These are phyloP conservation scores for Mythimna ferrago DNA, from an alignment of 2,888 invertebrate genomes.

Conservation along the genomic window DNA sequence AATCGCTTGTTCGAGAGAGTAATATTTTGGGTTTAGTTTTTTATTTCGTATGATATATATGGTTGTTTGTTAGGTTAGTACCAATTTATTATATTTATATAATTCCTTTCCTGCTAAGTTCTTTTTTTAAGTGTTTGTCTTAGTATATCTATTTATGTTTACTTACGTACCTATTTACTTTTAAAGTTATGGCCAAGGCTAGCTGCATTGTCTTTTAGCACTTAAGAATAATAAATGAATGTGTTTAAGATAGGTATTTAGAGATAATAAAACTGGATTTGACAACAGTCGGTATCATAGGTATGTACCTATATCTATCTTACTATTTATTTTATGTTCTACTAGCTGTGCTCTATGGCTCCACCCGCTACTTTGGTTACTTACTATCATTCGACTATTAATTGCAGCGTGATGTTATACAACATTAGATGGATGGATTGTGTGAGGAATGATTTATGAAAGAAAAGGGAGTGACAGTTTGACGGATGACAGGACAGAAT, in stretches of 20 bases:
- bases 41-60: not conserved
- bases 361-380: too few species aligned
- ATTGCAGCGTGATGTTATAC: too few species aligned
- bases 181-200: constrained; percentile 30
- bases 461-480: too few species aligned
- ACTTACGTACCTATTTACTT: constrained; percentile 7
- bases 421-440: too few species aligned
- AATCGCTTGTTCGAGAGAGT: constrained; percentile 1
- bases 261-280: constrained; percentile 20
- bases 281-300: not conserved
- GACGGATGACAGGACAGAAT: too few species aligned
- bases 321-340: not conserved
- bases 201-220: not conserved
- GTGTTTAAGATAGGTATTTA: constrained; percentile 10
- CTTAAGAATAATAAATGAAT: constrained; percentile 17
- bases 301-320: not conserved
- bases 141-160: not conserved
- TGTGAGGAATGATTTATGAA: too few species aligned
- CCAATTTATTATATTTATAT: not conserved
- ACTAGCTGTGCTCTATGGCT: too few species aligned
- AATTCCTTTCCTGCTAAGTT: not conserved
- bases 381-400: too few species aligned
- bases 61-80: not conserved
- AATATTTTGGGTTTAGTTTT: not conserved
- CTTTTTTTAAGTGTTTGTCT: not conserved